Conservation (phyloP, 2,797 vertebrate species). For the Enteromius paludinosus region DNA sequence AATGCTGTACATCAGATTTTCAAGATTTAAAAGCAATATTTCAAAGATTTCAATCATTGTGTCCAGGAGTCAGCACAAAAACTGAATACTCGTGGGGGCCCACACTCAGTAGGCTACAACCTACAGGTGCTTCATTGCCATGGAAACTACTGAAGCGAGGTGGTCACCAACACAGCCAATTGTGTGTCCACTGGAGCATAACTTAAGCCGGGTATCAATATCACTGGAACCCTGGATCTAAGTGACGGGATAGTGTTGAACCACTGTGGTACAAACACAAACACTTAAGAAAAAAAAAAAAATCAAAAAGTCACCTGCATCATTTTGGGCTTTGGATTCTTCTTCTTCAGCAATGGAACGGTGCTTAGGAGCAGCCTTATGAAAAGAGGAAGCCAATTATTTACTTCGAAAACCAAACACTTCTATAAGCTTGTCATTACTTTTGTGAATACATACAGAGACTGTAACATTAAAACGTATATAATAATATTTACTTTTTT, state of each 20-base stretch:
- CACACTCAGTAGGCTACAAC: neutral
- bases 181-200: slow-evolving; percentile 9
- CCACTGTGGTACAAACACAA: neutral
- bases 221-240: slow-evolving; percentile 21
- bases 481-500: neutral
- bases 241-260: neutral
- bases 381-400: slow-evolving; percentile 44
- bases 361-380: slow-evolving; percentile 75
- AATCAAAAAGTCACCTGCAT: slow-evolving; percentile 77
- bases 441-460: neutral
- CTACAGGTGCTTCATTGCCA: slow-evolving; percentile 25
- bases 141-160: slow-evolving; percentile 25
- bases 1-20: neutral
- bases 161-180: slow-evolving; percentile 22
- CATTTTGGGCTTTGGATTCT: slow-evolving; percentile 63
- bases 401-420: slow-evolving; percentile 9
- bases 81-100: neutral
- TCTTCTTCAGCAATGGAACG: slow-evolving; percentile 61
- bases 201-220: slow-evolving; percentile 14
- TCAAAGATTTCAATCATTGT: too few relatives aligned
- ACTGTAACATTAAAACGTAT: neutral
- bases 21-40: slow-evolving; percentile 5
- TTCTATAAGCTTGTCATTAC: neutral
- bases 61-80: neutral
- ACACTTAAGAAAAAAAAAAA: neutral